Percentiles rank a stretch among this genome's conserved stretches.
phyloP scores from a whole-genome alignment of 2,797 vertebrate genomes.

The Bovichtus variegatus region DNA sequence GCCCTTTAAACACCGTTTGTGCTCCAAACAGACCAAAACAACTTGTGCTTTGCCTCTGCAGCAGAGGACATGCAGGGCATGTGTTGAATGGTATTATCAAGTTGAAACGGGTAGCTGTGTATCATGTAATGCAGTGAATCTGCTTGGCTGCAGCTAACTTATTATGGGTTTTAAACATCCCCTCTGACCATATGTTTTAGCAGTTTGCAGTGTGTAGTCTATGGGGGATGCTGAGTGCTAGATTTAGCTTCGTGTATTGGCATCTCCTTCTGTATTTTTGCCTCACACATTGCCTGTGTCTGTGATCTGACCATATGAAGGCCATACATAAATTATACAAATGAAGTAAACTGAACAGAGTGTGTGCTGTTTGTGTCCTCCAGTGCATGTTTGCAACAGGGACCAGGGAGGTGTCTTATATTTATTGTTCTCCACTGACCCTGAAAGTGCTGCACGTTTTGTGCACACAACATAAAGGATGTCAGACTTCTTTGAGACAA shows the following conservation, averaged over 20 bases:
- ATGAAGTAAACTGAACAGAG: not conserved
- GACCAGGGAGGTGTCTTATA: not conserved
- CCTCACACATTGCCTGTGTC: not conserved
- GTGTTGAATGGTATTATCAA: not conserved
- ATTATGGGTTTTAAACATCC: not conserved
- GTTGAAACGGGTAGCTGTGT: not conserved
- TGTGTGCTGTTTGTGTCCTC: not conserved
- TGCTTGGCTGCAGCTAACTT: not conserved
- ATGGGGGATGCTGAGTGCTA: not conserved
- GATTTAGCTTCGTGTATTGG: not conserved
- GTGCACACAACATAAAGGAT: not conserved
- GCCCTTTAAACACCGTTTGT: constrained; percentile 34
- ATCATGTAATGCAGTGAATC: not conserved
- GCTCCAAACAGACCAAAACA: not conserved
- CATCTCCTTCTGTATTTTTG: not conserved
- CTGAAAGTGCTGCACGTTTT: not conserved
- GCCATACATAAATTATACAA: not conserved
- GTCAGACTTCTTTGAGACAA: no score
- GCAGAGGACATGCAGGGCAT: no score
- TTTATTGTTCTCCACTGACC: not conserved
- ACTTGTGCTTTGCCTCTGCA: not conserved
- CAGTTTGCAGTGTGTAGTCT: not conserved
- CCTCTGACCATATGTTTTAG: not conserved
- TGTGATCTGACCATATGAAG: not conserved
- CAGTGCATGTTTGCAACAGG: not conserved